Conservation (phyloP, 2,113 vertebrate genomes). For the Anolis sagrei region DNA sequence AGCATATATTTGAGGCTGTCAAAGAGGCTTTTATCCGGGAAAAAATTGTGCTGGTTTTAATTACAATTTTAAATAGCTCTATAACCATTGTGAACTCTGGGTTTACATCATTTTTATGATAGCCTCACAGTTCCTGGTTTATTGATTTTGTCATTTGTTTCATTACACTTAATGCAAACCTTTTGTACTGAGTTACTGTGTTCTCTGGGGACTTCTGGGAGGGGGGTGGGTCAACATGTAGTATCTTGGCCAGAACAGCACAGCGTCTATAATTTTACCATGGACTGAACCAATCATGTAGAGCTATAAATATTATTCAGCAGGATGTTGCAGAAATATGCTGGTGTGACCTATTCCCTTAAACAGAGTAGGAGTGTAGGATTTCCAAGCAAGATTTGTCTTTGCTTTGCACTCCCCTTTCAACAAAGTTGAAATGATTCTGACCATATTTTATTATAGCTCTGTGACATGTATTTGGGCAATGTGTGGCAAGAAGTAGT, state of each 20-base stretch:
- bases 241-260: slow-evolving; percentile 63
- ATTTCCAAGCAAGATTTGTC: not conserved
- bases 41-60: slow-evolving; percentile 81
- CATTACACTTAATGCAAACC: slow-evolving; percentile 76
- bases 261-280: slow-evolving; percentile 40
- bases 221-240: slow-evolving; percentile 41
- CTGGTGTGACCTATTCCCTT: slow-evolving; percentile 58
- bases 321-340: slow-evolving; percentile 58
- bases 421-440: not conserved
- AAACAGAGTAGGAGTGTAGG: slow-evolving; percentile 36
- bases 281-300: slow-evolving; percentile 55
- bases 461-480: not conserved
- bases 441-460: not conserved
- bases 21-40: slow-evolving; percentile 78
- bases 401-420: not conserved
- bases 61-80: slow-evolving; percentile 83
- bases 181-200: slow-evolving; percentile 67
- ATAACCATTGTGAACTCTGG: slow-evolving; percentile 80
- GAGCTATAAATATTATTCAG: slow-evolving; percentile 48
- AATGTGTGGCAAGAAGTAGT: not conserved
- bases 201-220: slow-evolving; percentile 50
- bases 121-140: slow-evolving; percentile 74
- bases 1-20: slow-evolving; percentile 78
- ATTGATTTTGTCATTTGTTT: slow-evolving; percentile 88
- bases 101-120: slow-evolving; percentile 85